These are phyloP conservation scores for Takifugu flavidus DNA, from an alignment of 2,113 vertebrate genomes.

Conservation along the genomic window DNA sequence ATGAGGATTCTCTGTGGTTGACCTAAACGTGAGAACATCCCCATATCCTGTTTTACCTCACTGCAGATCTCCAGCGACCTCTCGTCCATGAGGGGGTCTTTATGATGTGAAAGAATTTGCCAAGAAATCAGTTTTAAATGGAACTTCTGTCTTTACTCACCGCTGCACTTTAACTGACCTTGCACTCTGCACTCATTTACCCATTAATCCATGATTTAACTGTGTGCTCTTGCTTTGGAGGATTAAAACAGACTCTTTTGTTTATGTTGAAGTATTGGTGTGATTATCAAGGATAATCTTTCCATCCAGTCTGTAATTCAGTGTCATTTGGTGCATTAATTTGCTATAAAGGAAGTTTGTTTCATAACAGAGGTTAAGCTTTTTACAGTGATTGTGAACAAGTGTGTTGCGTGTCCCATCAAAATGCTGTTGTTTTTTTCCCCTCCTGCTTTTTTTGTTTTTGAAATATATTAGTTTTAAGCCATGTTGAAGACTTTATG, in stretches of 20 bases:
- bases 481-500: background rate
- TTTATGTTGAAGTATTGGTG: slow-evolving; percentile 43
- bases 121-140: slow-evolving; percentile 22
- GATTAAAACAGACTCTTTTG: slow-evolving; percentile 43
- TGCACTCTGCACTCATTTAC: slow-evolving; percentile 36
- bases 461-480: background rate
- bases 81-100: background rate
- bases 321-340: too few species aligned
- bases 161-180: slow-evolving; percentile 42
- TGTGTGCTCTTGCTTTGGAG: slow-evolving; percentile 23
- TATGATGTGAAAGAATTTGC: too few species aligned
- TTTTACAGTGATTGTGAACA: slow-evolving; percentile 3
- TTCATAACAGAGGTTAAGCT: background rate
- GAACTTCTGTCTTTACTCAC: background rate
- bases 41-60: slow-evolving; percentile 22
- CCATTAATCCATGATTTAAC: slow-evolving; percentile 46
- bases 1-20: background rate
- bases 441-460: background rate
- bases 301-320: too few species aligned
- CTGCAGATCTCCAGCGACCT: slow-evolving; percentile 7
- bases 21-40: slow-evolving; percentile 25
- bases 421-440: background rate
- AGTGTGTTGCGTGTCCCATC: background rate
- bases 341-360: too few species aligned
- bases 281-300: background rate